A percentile compares a stretch with the other conserved stretches of the same genome.
These are phyloP conservation scores for Barbus barbus DNA, from an alignment of 2,113 vertebrate species.

Conservation along the genomic window DNA sequence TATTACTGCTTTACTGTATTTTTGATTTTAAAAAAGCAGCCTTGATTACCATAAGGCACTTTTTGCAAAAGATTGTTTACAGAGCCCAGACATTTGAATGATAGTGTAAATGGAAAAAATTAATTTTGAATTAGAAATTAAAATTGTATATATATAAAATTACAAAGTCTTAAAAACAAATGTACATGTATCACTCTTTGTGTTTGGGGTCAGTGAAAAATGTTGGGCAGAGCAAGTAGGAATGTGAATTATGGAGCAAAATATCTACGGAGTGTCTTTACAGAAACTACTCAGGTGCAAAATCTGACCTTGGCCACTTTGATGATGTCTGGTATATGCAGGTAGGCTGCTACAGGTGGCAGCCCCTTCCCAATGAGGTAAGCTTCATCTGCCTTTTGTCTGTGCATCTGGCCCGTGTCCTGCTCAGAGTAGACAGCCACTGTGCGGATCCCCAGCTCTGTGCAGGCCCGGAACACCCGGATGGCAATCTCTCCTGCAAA, in stretches of 20 bases:
- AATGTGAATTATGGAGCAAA: too few relatives aligned
- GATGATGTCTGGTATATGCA: constrained; percentile 91
- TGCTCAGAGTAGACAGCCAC: constrained; percentile 83
- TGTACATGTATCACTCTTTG: too few relatives aligned
- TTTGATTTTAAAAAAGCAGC: too few relatives aligned
- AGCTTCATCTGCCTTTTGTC: constrained; percentile 92
- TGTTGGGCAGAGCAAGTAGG: neutral
- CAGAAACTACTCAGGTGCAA: too few relatives aligned
- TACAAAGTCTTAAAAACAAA: too few relatives aligned
- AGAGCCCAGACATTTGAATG: neutral
- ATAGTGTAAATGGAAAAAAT: neutral
- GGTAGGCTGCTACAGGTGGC: constrained; percentile 86
- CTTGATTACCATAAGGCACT: neutral
- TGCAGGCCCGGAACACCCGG: constrained; percentile 91
- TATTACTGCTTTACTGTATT: too few relatives aligned
- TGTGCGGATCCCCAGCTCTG: constrained; percentile 85
- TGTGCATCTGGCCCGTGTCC: constrained; percentile 93
- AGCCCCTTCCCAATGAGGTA: constrained; percentile 89
- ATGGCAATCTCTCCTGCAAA: constrained; percentile 88
- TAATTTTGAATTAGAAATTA: neutral
- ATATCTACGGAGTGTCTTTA: too few relatives aligned
- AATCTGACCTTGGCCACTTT: constrained; percentile 87
- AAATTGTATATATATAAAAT: neutral
- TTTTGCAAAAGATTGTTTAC: neutral
- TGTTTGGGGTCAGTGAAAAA: neutral